Percentiles rank a stretch among this genome's conserved stretches.
These are phyloP conservation scores for Drosophila nebulosa DNA, from an alignment of 1,140 invertebrate genomes.

Conservation along the genomic window DNA sequence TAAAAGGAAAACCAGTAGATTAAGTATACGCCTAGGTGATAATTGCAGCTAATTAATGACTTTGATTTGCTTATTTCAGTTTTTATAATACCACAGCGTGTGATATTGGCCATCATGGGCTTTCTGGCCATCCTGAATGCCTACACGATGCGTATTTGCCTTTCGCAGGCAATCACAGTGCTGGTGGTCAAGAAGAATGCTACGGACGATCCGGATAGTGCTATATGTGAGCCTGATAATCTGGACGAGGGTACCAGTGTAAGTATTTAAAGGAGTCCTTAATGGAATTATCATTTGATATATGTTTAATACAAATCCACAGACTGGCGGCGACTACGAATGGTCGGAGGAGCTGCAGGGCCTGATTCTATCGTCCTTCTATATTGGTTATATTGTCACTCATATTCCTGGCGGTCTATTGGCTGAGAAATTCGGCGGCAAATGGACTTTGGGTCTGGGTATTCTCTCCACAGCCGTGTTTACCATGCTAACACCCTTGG, in stretches of 20 bases:
- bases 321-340: constrained; percentile 44
- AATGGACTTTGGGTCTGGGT: constrained; percentile 88
- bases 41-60: background rate
- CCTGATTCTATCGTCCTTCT: constrained; percentile 84
- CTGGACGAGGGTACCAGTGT: constrained; percentile 33
- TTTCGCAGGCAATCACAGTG: constrained; percentile 94
- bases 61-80: constrained; percentile 81
- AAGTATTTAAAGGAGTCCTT: background rate
- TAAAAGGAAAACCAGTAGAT: constrained; percentile 2
- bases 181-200: constrained; percentile 84
- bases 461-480: constrained; percentile 88
- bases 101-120: constrained; percentile 90
- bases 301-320: background rate
- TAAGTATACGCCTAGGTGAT: background rate
- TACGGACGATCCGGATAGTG: constrained; percentile 27
- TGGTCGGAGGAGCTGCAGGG: constrained; percentile 82
- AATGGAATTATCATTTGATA: background rate
- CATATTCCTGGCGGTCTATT: constrained; percentile 85
- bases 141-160: constrained; percentile 93
- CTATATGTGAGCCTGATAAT: constrained; percentile 59
- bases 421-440: constrained; percentile 89
- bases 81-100: constrained; percentile 86
- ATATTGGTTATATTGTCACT: constrained; percentile 84
- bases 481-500: constrained; percentile 86
- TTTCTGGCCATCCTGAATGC: constrained; percentile 93